Evolutionary conservation across 2,113 vertebrate species (phyloP), one percentile per base, ranked within the genome.

Genomic region (Sapajus apella): DNA sequence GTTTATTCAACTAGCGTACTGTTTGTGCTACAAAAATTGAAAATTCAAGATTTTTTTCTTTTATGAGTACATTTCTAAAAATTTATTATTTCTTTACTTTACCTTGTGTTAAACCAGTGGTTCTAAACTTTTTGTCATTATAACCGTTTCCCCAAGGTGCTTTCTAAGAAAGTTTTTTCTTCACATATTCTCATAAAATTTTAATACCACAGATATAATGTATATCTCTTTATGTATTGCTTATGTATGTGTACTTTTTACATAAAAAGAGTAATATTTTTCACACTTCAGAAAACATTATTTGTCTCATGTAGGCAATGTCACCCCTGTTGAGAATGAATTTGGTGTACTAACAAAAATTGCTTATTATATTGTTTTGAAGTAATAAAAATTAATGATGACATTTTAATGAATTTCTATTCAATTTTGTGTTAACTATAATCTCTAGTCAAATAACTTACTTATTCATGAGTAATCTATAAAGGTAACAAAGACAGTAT

Each of bases 91-190:
- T 81, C 2, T 89, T 95, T 64, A n/a, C 23, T 43, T 76, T 40
- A 6, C 1, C 27, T 50, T 83, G 11, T 66, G 17, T 40, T 64
- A 58, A 0, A 37, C 16, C 5, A 73, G 35, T 13, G 0, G 1
- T 23, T 77, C 6, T 80, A 40, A 91, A 21, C 3, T 1, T 23
- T 37, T 85, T 72, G 89, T 32, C 10, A 88, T 45, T 80, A n/a
- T 17, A 5, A 21, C 1, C 3, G 2, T 95, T 17, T 23, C 7
- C 9, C 3, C 14, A 76, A 66, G 43, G 3, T 56, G 8, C 1
- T 3, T 47, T 40, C 86, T 86, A 40, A 91, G 14, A 40, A 12
- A 25, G 14, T 18, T n/a, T 43, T 47, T 61, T 81, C 66, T 52
- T 83, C 21, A 80, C 20, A 8, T 52, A 27, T 3, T 2, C 27